A percentile compares a stretch with the other conserved stretches of the same genome.
Conservation (phyloP, 2,888 invertebrate species). For the Lottia gigantea region DNA sequence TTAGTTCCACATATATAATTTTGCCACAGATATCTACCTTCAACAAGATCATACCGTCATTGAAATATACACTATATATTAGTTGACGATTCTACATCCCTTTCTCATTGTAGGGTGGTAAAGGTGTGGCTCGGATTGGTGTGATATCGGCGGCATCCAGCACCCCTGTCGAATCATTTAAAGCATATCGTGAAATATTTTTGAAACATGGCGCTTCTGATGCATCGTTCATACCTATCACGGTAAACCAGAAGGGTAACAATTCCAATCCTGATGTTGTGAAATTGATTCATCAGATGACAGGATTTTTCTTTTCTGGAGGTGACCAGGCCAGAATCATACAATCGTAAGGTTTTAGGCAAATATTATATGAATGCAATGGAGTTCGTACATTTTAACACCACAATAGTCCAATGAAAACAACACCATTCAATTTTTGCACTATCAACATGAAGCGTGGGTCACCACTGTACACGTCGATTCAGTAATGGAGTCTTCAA, state of each 20-base stretch:
- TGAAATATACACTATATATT: neutral
- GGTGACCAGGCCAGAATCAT: constrained; percentile 43
- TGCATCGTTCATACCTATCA: constrained; percentile 41
- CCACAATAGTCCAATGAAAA: too few relatives aligned
- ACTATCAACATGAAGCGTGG: too few relatives aligned
- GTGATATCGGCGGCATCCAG: constrained; percentile 43
- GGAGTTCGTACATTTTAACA: too few relatives aligned
- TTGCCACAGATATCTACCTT: too few relatives aligned
- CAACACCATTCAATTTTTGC: too few relatives aligned
- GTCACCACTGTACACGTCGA: too few relatives aligned
- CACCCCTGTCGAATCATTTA: constrained; percentile 35
- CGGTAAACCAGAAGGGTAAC: constrained; percentile 37
- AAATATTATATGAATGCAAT: too few relatives aligned
- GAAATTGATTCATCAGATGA: constrained; percentile 37
- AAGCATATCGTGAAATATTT: constrained; percentile 38
- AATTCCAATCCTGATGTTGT: constrained; percentile 34
- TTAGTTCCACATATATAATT: too few relatives aligned
- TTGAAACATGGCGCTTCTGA: constrained; percentile 40
- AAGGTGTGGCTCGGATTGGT: constrained; percentile 44
- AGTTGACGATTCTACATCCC: neutral
- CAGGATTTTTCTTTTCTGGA: constrained; percentile 52
- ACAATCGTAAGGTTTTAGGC: constrained; percentile 43
- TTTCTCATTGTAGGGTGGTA: constrained; percentile 34
- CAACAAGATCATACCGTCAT: neutral
- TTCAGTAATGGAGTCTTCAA: too few relatives aligned